Conservation (phyloP, 1,140 invertebrate species). For the Campodea augens region DNA sequence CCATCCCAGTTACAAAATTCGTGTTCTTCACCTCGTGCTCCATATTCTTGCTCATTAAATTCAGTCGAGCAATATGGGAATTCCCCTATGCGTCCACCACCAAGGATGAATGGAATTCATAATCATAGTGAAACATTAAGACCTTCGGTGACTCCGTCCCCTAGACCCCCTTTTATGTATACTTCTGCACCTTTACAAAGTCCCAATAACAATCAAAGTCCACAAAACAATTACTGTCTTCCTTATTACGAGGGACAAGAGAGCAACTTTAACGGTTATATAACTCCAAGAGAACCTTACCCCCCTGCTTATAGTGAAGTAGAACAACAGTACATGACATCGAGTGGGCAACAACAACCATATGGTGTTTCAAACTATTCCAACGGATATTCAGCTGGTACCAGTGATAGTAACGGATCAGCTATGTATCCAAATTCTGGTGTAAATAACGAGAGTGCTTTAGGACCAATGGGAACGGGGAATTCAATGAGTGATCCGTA, state of each 20-base stretch:
- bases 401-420: conserved; percentile 10
- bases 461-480: neutral
- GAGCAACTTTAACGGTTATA: conserved; percentile 1
- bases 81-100: too few relatives aligned
- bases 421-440: neutral
- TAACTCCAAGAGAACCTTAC: neutral
- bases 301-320: conserved; percentile 11
- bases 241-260: conserved; percentile 4
- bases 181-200: conserved; percentile 8
- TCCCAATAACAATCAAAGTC: conserved; percentile 14
- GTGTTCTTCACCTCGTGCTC: too few relatives aligned
- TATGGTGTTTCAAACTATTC: conserved; percentile 13
- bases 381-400: neutral
- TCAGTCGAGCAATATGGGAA: too few relatives aligned
- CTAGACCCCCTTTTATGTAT: conserved; percentile 4
- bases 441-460: neutral
- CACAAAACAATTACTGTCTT: conserved; percentile 4
- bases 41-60: too few relatives aligned
- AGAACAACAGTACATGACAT: conserved; percentile 13
- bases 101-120: conserved; percentile 4
- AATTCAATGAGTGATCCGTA: conserved; percentile 14
- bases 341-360: conserved; percentile 6
- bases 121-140: conserved; percentile 1
- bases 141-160: conserved; percentile 2
- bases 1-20: too few relatives aligned